Conservation (phyloP, 2,113 vertebrate genomes). For the Lamprologus tigripictilis region DNA sequence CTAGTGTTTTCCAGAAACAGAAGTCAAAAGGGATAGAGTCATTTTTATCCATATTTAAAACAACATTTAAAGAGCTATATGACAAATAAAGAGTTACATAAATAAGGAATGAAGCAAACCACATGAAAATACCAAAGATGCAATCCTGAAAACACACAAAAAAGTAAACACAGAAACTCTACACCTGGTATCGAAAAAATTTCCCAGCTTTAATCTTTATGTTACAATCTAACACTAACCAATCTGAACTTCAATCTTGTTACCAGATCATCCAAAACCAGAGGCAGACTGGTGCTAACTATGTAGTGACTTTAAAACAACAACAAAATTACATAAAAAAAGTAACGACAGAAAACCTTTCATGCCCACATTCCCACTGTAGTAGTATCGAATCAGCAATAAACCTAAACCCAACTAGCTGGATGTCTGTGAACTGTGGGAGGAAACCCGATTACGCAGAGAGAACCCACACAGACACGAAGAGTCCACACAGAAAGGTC, state of each 20-base stretch:
- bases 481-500: background rate
- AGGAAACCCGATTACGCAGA: background rate
- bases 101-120: background rate
- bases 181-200: background rate
- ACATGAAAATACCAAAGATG: background rate
- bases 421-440: background rate
- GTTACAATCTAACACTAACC: background rate
- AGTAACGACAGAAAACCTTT: background rate
- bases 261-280: background rate
- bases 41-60: background rate
- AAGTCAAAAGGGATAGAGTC: background rate
- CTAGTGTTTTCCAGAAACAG: rapidly evolving
- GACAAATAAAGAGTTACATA: background rate
- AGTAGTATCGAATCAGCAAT: background rate
- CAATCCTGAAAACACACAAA: background rate
- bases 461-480: background rate
- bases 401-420: background rate
- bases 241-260: background rate
- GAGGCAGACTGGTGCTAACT: background rate
- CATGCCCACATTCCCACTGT: background rate
- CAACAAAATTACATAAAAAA: background rate
- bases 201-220: background rate
- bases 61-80: background rate
- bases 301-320: background rate
- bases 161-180: background rate